A percentile compares a stretch with the other conserved stretches of the same genome.
Evolutionary conservation across 2,113 vertebrate genomes (phyloP).

Genomic region (Aphyosemion australe): DNA sequence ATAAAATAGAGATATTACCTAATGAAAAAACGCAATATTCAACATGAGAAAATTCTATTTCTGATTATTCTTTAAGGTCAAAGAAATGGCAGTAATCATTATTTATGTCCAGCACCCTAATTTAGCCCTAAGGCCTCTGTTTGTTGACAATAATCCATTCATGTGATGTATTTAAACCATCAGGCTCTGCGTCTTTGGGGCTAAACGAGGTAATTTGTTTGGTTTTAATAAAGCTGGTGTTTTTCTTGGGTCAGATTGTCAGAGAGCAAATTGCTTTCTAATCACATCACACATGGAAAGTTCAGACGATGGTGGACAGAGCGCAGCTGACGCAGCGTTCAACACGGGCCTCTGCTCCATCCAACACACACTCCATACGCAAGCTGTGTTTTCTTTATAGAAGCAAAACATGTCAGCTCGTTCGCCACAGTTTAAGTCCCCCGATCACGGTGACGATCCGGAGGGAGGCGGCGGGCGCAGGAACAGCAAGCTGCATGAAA

Average conservation of each 20-base stretch:
- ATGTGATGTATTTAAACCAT: conserved; percentile 46
- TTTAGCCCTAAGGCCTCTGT: conserved; percentile 35
- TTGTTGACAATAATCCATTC: conserved; percentile 55
- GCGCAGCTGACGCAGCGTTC: conserved; percentile 33
- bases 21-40: too few relatives aligned
- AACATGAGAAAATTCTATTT: too few relatives aligned
- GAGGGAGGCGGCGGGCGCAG: conserved; percentile 20
- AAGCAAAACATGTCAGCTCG: conserved; percentile 73
- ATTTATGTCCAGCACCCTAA: background rate
- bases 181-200: conserved; percentile 36
- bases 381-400: conserved; percentile 71
- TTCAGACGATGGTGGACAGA: conserved; percentile 52
- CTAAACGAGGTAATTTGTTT: conserved; percentile 75
- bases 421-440: conserved; percentile 61
- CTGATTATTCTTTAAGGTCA: too few relatives aligned
- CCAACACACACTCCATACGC: conserved; percentile 22
- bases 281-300: conserved; percentile 74
- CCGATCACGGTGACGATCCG: background rate
- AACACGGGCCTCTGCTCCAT: background rate
- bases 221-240: conserved; percentile 79
- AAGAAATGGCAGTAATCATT: too few relatives aligned
- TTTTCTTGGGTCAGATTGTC: conserved; percentile 75
- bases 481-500: conserved; percentile 17
- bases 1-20: too few relatives aligned
- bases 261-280: conserved; percentile 72